These are phyloP conservation scores for Tetropium fuscum DNA, from an alignment of 2,888 invertebrate species.

Conservation along the genomic window DNA sequence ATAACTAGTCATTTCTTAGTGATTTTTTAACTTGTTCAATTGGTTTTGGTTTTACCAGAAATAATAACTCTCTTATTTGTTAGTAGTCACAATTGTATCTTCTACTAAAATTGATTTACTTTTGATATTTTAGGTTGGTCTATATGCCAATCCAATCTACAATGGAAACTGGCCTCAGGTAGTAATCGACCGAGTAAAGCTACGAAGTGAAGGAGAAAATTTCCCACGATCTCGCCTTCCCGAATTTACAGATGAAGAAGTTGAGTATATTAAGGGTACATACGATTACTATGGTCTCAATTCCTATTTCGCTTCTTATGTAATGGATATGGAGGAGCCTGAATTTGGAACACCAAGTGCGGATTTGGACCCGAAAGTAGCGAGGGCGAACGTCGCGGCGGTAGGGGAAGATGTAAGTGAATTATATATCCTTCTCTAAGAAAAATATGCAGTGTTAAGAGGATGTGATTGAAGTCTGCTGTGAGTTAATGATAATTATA, in stretches of 20 bases:
- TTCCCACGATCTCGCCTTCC: conserved; percentile 74
- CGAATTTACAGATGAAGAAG: conserved; percentile 71
- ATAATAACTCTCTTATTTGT: too few species aligned
- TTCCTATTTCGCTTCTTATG: conserved; percentile 64
- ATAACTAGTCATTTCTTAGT: too few species aligned
- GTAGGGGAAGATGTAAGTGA: conserved; percentile 29
- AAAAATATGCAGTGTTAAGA: too few species aligned
- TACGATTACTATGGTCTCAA: conserved; percentile 78
- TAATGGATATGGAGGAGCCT: conserved; percentile 8
- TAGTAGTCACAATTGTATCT: too few species aligned
- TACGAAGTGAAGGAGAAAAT: conserved; percentile 71
- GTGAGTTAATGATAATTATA: too few species aligned
- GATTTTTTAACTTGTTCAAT: too few species aligned
- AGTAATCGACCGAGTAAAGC: conserved; percentile 71
- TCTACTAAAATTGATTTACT: too few species aligned
- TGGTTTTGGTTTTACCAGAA: too few species aligned
- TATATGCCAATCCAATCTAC: conserved; percentile 70
- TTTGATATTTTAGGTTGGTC: conserved; percentile 40
- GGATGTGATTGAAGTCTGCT: too few species aligned
- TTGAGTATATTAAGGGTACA: conserved; percentile 72
- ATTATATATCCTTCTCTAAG: too few species aligned
- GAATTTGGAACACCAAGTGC: conserved; percentile 25
- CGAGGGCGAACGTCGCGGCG: conserved; percentile 32
- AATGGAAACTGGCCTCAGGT: conserved; percentile 75
- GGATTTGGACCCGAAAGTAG: conserved; percentile 21